Evolutionary conservation across 2,797 vertebrate genomes (phyloP).

Genomic region (Florisuga fusca): DNA sequence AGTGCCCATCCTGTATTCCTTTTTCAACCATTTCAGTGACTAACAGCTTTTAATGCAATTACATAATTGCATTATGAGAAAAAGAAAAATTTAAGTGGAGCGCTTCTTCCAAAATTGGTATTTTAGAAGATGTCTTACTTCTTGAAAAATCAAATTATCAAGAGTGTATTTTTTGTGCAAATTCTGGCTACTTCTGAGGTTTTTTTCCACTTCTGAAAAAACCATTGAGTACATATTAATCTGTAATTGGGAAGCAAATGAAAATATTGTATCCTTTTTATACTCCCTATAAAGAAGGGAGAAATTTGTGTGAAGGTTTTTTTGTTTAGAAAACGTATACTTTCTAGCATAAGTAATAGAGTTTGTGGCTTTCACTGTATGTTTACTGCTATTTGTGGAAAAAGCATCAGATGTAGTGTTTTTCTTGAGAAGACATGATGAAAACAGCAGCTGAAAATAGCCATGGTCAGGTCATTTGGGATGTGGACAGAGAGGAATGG

Average conservation of each 20-base stretch:
- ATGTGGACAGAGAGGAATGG: background rate
- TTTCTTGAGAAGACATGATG: background rate
- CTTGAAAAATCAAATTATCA: conserved; percentile 13
- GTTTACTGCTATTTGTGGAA: background rate
- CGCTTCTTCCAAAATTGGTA: background rate
- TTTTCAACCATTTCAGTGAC: background rate
- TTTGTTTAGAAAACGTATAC: background rate
- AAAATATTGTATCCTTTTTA: background rate
- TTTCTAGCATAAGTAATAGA: background rate
- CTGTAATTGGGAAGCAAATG: background rate
- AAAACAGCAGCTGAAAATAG: background rate
- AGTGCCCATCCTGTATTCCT: background rate
- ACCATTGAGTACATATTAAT: background rate
- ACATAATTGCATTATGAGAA: conserved; percentile 7
- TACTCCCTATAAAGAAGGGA: background rate
- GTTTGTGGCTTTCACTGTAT: background rate
- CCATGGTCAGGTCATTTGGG: background rate
- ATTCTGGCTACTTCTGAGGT: background rate
- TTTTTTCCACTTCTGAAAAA: background rate
- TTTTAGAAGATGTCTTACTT: background rate
- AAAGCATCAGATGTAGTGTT: background rate
- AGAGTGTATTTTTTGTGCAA: background rate
- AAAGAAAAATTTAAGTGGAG: background rate
- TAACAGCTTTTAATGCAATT: conserved; percentile 42
- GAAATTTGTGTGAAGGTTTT: background rate